These are phyloP conservation scores for Balearica regulorum DNA, from an alignment of 2,797 vertebrate genomes.

Conservation along the genomic window DNA sequence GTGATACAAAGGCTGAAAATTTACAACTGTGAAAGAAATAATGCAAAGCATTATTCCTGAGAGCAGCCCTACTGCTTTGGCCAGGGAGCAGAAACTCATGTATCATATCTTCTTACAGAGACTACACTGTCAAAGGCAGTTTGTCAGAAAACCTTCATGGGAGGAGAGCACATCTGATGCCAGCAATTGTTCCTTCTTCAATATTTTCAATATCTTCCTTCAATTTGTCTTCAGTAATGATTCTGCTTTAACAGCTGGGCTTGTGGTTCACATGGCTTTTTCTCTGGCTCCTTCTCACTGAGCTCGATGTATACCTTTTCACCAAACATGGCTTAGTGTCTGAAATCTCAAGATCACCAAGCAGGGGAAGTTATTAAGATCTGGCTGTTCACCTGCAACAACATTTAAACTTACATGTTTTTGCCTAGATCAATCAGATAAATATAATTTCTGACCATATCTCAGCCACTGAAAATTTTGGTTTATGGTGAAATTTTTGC, in stretches of 20 bases:
- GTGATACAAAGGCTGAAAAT: not conserved
- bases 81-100: not conserved
- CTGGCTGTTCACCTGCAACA: not conserved
- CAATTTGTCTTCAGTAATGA: not conserved
- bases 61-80: not conserved
- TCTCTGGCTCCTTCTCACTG: not conserved
- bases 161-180: not conserved
- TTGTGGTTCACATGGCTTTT: not conserved
- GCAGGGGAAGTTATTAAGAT: not conserved
- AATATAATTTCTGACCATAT: not conserved
- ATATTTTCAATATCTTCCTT: no score
- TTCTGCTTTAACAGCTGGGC: not conserved
- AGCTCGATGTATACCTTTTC: not conserved
- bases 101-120: not conserved
- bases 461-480: not conserved
- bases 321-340: not conserved
- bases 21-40: not conserved
- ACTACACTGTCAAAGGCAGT: not conserved
- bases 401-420: not conserved
- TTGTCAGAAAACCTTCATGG: not conserved
- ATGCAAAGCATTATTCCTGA: not conserved
- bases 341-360: not conserved
- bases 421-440: not conserved
- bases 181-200: not conserved
- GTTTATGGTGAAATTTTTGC: not conserved